Evolutionary conservation across 2,888 invertebrate species (phyloP), one percentile per base, ranked within the genome.

Genomic region (Himalopsyche japonica): DNA sequence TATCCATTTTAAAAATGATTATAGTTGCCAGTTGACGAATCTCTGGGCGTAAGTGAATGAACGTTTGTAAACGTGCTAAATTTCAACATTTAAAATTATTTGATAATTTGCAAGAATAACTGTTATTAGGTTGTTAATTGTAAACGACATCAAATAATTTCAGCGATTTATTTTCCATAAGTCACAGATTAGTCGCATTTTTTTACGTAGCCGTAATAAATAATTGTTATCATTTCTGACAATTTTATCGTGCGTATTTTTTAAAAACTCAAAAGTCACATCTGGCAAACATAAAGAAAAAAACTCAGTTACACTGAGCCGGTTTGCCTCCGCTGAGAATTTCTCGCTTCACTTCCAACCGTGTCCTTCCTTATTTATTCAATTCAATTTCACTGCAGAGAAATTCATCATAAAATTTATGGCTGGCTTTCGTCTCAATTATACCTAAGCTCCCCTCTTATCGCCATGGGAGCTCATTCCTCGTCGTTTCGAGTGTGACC

Each of bases 321-420:
- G 57, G 20, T 20, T 57, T 24, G 24, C n/a, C 24, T 24, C 57
- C 57, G 2, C 8, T 10, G 57, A 57, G 57, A 57, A 57, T 57
- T 57, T 24, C 24, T n/a, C 57, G 57, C 57, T 20, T 57, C 57
- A 57, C 57, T 57, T 7, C 57, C 57, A n/a, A 20, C 20, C 57
- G 57, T 57, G 57, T 57, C 57, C 57, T 57, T 57, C 57, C 57
- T 57, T 57, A 57, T 57, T 57, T 57, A 57, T 57, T 57, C 57
- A 82, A 79, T 82, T 79, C 70, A 18, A 64, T 57, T 48, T 27
- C 70, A 76, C 70, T 79, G 49, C 18, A 30, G 70, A 76, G 70
- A 82, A 82, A 79, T 82, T 79, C 79, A 82, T 82, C 82, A 82
- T 82, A 79, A 82, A 82, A 82, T 82, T 78, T 82, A 82, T 82